Base-by-base conservation (phyloP, 2,888 invertebrate species). In the Hydropsyche betteni region DNA sequence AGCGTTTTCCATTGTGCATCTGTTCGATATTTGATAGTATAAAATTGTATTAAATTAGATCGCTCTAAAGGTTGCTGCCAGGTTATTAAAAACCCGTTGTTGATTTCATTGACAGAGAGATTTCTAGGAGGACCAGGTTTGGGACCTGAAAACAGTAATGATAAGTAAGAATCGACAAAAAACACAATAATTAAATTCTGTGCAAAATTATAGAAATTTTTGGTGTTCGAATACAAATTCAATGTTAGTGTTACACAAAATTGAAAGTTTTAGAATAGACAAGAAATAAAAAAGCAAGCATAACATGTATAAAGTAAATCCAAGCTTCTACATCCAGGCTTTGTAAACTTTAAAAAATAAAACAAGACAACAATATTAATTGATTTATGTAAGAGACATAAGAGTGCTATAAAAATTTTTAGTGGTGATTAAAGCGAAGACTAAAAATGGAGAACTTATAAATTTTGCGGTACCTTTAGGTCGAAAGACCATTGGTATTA, bases 61-160 rank as follows among this genome's bases (percentile, higher is more conserved):
- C 92, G 90, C 84, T 96, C 95, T 80, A 92, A 83, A 38, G 96
- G 96, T 81, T 92, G 90, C 86, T 93, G 92, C 97, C 96, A 97
- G 81, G 94, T 92, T 84, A 97, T 94, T 81, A 94, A 90, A 86
- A 97, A 95, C 80, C 95, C 96, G 84, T 95, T 95, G 84, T 93
- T 92, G 80, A 95, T 92, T 86, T 96, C 95, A 70, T 93, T 93
- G 79, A 97, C 94, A 74, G 96, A 94, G 81, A 98, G 89, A 86
- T 98, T 97, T 80, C 94, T 90, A 44, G 98, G 97, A 69, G 94
- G 92, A 81, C 95, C 94, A 72, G 98, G 97, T 86, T 94, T 94
- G 76, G 97, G 96, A 85, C 97, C 97, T 97, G 83, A 50, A 44
- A 44, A 44, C 10, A 44, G 10, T 44, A 8, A 44, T 4, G 44